phyloP scores from a whole-genome alignment of 2,797 vertebrate genomes.

The Malacoctenus gilli region DNA sequence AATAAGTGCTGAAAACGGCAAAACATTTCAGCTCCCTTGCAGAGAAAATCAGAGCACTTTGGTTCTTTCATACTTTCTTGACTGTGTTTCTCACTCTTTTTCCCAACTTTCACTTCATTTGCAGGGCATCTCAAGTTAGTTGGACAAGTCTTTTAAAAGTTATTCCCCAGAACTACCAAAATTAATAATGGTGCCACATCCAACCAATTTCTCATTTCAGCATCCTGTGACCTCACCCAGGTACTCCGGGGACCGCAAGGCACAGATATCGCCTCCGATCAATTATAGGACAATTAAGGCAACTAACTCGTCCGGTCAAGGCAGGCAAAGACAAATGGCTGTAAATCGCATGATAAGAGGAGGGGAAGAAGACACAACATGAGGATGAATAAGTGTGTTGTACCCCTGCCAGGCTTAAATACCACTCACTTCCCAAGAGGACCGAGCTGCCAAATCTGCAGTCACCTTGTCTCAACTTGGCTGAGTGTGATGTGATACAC shows the following conservation, averaged over 20 bases:
- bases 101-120: too few relatives aligned
- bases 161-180: neutral
- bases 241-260: neutral
- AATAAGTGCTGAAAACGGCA: too few relatives aligned
- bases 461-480: constrained; percentile 58
- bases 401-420: constrained; percentile 15
- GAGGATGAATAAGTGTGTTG: constrained; percentile 7
- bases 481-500: constrained; percentile 36
- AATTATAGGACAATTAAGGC: constrained; percentile 28
- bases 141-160: neutral
- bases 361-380: neutral
- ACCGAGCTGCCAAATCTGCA: constrained; percentile 51
- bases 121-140: too few relatives aligned
- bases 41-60: too few relatives aligned
- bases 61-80: too few relatives aligned
- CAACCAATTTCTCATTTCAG: neutral
- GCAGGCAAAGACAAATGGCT: constrained; percentile 26
- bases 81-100: too few relatives aligned
- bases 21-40: too few relatives aligned
- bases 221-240: neutral
- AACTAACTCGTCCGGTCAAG: constrained; percentile 15
- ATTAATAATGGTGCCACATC: neutral
- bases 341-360: constrained; percentile 27
- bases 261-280: constrained; percentile 8
- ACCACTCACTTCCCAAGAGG: constrained; percentile 35